These are phyloP conservation scores for Phthorimaea operculella DNA, from an alignment of 1,140 invertebrate species.

Conservation along the genomic window DNA sequence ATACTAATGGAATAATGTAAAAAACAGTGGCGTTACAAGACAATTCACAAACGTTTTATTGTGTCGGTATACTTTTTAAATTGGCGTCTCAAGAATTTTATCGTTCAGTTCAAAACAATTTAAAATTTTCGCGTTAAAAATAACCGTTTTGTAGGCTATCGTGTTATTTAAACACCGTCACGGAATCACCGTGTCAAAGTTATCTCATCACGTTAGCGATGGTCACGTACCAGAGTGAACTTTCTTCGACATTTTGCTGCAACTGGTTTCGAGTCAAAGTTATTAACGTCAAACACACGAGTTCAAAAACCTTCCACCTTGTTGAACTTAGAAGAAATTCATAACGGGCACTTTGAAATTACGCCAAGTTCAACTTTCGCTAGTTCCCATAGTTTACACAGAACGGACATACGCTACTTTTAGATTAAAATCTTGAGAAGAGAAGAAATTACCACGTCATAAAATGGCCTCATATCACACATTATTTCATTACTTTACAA, in stretches of 20 bases:
- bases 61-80: too few relatives aligned
- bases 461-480: too few relatives aligned
- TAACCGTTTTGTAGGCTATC: background rate
- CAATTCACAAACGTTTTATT: too few relatives aligned
- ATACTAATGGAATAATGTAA: too few relatives aligned
- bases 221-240: background rate
- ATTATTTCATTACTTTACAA: too few relatives aligned
- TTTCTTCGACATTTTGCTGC: background rate
- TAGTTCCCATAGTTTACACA: background rate
- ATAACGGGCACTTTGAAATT: background rate
- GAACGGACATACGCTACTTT: background rate
- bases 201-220: background rate
- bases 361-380: background rate
- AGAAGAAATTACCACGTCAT: too few relatives aligned
- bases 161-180: background rate
- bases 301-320: background rate
- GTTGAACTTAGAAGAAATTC: too few relatives aligned
- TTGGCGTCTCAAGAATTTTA: too few relatives aligned
- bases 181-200: background rate
- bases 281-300: background rate
- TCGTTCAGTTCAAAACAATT: too few relatives aligned
- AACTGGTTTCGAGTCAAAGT: background rate
- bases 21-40: too few relatives aligned
- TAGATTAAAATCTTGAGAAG: too few relatives aligned
- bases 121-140: too few relatives aligned